Conservation (phyloP, 1,140 invertebrate genomes). For the Drosophila malerkotliana region DNA sequence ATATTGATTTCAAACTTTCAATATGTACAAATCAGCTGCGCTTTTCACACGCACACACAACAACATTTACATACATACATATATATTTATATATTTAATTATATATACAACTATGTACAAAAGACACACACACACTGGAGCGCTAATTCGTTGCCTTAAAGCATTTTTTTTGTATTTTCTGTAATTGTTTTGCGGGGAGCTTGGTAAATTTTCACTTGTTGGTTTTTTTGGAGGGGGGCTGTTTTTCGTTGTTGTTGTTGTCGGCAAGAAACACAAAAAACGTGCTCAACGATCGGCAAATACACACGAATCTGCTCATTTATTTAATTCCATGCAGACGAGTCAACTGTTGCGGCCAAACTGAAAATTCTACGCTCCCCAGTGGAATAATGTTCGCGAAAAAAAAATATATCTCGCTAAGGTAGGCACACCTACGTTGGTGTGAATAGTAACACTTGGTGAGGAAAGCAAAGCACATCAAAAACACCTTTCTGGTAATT, state of each 20-base stretch:
- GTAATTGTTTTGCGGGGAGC: slow-evolving; percentile 4
- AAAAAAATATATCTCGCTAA: slow-evolving; percentile 40
- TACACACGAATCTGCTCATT: slow-evolving; percentile 43
- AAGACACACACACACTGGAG: slow-evolving; percentile 19
- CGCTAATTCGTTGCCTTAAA: slow-evolving; percentile 29
- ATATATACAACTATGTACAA: slow-evolving; percentile 39
- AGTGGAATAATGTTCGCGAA: slow-evolving; percentile 40
- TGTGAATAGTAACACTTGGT: background rate
- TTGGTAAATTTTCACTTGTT: slow-evolving; percentile 33
- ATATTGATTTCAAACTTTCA: slow-evolving; percentile 64
- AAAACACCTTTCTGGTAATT: too few relatives aligned
- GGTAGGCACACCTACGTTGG: background rate
- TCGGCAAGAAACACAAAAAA: slow-evolving; percentile 49
- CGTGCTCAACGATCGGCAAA: slow-evolving; percentile 68
- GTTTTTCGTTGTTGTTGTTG: slow-evolving; percentile 2
- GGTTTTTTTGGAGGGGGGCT: background rate
- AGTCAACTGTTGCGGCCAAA: slow-evolving; percentile 78
- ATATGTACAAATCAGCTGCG: slow-evolving; percentile 19
- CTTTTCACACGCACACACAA: slow-evolving; percentile 21
- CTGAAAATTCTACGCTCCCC: slow-evolving; percentile 66
- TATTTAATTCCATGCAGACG: slow-evolving; percentile 70
- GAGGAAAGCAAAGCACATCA: too few relatives aligned
- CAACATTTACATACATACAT: slow-evolving; percentile 23
- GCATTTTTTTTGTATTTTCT: slow-evolving; percentile 30
- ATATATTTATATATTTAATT: slow-evolving; percentile 6